Evolutionary conservation across 2,797 vertebrate genomes (phyloP).

Genomic region (Prunella strophiata): DNA sequence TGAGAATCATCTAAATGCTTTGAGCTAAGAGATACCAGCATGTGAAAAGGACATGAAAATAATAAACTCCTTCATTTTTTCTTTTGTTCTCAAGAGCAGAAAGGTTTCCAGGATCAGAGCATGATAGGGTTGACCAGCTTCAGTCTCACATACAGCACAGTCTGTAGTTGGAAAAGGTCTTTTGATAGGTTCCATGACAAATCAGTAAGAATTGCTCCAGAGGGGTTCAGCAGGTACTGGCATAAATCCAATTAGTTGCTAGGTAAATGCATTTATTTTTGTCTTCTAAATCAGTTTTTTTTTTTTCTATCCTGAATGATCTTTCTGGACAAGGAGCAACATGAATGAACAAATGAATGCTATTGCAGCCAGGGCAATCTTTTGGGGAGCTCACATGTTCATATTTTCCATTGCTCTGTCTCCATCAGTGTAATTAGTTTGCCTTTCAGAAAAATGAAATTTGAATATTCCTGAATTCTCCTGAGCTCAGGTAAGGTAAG

Average conservation of each 20-base stretch:
- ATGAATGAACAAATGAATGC: background rate
- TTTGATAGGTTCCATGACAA: background rate
- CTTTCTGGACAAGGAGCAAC: background rate
- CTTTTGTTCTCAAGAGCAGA: slow-evolving; percentile 38
- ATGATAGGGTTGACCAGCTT: background rate
- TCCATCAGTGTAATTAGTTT: background rate
- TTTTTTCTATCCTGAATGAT: background rate
- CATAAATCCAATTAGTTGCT: background rate
- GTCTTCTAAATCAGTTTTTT: background rate
- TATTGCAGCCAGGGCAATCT: background rate
- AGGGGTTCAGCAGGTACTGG: background rate
- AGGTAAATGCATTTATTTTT: slow-evolving; percentile 4
- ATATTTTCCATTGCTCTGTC: background rate
- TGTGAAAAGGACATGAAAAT: slow-evolving; percentile 15
- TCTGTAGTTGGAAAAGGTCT: background rate
- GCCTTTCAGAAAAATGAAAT: background rate
- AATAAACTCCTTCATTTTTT: background rate
- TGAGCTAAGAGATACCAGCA: background rate
- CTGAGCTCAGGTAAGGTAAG: background rate
- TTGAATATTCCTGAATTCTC: background rate
- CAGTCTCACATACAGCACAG: background rate
- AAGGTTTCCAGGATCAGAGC: background rate
- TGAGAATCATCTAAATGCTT: slow-evolving; percentile 15
- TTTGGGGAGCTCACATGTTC: background rate
- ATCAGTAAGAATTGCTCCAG: slow-evolving; percentile 11